These are phyloP conservation scores for Polia nebulosa DNA, from an alignment of 2,888 invertebrate genomes.

Conservation along the genomic window DNA sequence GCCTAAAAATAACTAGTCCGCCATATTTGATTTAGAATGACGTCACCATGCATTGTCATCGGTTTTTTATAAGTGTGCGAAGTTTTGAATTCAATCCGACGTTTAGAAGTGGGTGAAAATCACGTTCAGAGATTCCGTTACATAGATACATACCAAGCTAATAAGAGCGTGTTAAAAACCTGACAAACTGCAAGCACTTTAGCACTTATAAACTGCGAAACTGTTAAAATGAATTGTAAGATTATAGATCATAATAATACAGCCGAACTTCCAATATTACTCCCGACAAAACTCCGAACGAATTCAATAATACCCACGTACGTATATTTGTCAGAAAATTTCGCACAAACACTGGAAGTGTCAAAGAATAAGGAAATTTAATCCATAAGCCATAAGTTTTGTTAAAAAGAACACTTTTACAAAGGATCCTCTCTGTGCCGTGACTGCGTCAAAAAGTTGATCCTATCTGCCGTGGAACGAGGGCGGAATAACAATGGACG, in stretches of 20 bases:
- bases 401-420: constrained; percentile 84
- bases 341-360: constrained; percentile 73
- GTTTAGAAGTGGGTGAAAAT: too few species aligned
- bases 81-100: too few species aligned
- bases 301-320: constrained; percentile 53
- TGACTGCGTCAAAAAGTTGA: constrained; percentile 87
- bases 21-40: too few species aligned
- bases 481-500: constrained; percentile 59
- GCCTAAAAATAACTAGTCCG: too few species aligned
- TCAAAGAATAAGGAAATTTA: constrained; percentile 85
- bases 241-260: constrained; percentile 23
- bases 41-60: too few species aligned
- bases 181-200: background rate
- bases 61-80: too few species aligned
- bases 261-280: constrained; percentile 6
- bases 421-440: constrained; percentile 80
- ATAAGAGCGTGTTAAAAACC: too few species aligned
- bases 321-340: constrained; percentile 67
- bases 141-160: too few species aligned
- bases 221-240: background rate
- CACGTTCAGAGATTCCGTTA: too few species aligned
- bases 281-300: constrained; percentile 26
- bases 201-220: constrained; percentile 1
- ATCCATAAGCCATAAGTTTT: constrained; percentile 86
- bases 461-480: constrained; percentile 70